Evolutionary conservation across 2,888 invertebrate species (phyloP), one percentile per base, ranked within the genome.

Genomic region (Isotomurus palustris): DNA sequence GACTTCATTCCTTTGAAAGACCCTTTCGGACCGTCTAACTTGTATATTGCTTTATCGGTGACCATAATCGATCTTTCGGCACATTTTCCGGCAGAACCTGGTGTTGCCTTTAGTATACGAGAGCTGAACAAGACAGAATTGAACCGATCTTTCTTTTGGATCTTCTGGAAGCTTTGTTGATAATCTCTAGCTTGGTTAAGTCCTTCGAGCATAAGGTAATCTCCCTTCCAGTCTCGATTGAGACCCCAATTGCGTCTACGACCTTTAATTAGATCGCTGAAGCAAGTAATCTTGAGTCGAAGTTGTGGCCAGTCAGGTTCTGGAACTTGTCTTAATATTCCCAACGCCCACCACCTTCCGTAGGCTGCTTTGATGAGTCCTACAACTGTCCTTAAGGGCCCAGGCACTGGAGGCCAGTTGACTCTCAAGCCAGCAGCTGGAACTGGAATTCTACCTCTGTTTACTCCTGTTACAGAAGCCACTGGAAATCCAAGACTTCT

Each of bases 41-140:
- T 95, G 78, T 87, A 93, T 67, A 96, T 82, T 29, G 83, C 83
- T 22, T 82, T 80, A 68, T 93, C 92, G 0, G 94, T 93, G 62
- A 96, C 78, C 28, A 93, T 81, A 64, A 96, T 77, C n/a, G 89
- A 91, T 55, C 96, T 82, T 74, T 92, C 91, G 0, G 92, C 88
- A 73, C 84, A 68, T 50, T 71, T 71, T 40, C 71, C 71, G 10
- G 60, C 69, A 6, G 62, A 54, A 8, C 71, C 71, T 21, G 69
- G 70, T 73, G 84, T 85, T 71, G 86, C 85, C 76, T 87, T 87
- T 72, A 83, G 81, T 22, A 86, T 79, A 66, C 79, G 80, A 53
- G 84, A 83, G 25, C 86, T 85, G 76, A 87, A 86, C 60, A 85
- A 73, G 10, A 84, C 78, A 61, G 77, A 73, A 36, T 78, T 78